Evolutionary conservation across 53 echinoderm and acorn worm species (phyloP), one percentile per base, ranked within the genome.

Genomic region (Holothuria leucospilota): DNA sequence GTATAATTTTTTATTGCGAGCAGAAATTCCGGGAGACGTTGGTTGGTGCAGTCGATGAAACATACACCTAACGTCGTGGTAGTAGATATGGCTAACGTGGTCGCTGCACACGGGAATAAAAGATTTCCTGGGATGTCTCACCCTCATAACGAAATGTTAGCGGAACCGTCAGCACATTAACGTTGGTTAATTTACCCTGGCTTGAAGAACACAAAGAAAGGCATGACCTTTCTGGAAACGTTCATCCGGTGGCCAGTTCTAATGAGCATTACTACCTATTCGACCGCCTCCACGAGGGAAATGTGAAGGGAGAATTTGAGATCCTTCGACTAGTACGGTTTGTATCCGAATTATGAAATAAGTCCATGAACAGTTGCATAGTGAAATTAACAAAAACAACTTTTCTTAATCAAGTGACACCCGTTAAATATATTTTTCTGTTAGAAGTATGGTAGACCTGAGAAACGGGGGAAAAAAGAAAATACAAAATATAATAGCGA

Each of bases 341-440:
- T 30, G 63, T 63, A 13, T 62, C n/a, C 25, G 13, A 82, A 29
- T 52, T 82, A 18, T 42, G 26, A 67, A 51, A 27, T 51, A 68
- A 68, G 68, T 68, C 38, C 68, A 84, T 11, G 84, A 84, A 49
- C 84, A 84, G 12, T 46, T 84, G n/a, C 84, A 84, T 67, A 68
- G 68, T 51, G 84, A 66, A 84, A 49, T 51, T 10, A 84, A 68
- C 21, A 66, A 68, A 15, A 61, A 13, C 20, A 68, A 66, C 25
- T 51, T 84, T 34, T 34, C 34, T 34, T 34, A 34, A 34, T 34
- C 34, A 34, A 34, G 3, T 34, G 34, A 34, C 34, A 34, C 3
- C 34, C 1, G 34, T 34, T 34, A 34, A 34, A 3, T 34, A 34
- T 3, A 34, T 34, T 2, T 34, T 34, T 34, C 3, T 34, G 1